Evolutionary conservation across 2,113 vertebrate genomes (phyloP).

Genomic region (Pao palembangensis): DNA sequence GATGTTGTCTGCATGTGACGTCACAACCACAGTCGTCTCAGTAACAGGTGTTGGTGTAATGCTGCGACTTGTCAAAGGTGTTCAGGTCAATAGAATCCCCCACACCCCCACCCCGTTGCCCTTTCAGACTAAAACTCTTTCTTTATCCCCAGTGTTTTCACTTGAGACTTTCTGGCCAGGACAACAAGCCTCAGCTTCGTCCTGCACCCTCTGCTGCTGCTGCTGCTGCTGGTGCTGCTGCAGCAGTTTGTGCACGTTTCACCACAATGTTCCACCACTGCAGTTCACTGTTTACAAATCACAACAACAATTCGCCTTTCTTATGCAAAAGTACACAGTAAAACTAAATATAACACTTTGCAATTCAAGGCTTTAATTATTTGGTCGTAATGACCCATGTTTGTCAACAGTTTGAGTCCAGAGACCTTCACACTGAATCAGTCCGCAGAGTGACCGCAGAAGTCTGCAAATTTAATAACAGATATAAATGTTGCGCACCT

Average conservation of each 20-base stretch:
- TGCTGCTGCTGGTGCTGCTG: constrained; percentile 26
- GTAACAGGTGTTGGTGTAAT: constrained; percentile 49
- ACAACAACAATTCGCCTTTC: background rate
- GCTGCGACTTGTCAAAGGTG: constrained; percentile 65
- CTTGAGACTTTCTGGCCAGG: constrained; percentile 68
- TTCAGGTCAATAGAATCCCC: constrained; percentile 51
- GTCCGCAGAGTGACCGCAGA: constrained; percentile 17
- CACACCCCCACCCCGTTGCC: constrained; percentile 5
- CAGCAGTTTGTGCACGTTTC: constrained; percentile 53
- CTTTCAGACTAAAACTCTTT: constrained; percentile 47
- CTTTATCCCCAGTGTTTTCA: constrained; percentile 38
- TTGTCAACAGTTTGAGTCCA: constrained; percentile 4
- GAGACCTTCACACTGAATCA: constrained; percentile 7
- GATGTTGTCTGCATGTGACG: background rate
- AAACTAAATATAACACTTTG: background rate
- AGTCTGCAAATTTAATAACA: constrained; percentile 19
- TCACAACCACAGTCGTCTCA: constrained; percentile 2
- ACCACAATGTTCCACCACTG: constrained; percentile 19
- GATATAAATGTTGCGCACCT: background rate
- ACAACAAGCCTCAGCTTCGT: constrained; percentile 58
- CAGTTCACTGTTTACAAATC: background rate
- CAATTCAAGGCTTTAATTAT: constrained; percentile 3
- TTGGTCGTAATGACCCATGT: constrained; percentile 14
- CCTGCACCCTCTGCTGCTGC: background rate
- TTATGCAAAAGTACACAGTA: background rate